These are phyloP conservation scores for Pelobates cultripes DNA, from an alignment of 2,797 vertebrate species.

Conservation along the genomic window DNA sequence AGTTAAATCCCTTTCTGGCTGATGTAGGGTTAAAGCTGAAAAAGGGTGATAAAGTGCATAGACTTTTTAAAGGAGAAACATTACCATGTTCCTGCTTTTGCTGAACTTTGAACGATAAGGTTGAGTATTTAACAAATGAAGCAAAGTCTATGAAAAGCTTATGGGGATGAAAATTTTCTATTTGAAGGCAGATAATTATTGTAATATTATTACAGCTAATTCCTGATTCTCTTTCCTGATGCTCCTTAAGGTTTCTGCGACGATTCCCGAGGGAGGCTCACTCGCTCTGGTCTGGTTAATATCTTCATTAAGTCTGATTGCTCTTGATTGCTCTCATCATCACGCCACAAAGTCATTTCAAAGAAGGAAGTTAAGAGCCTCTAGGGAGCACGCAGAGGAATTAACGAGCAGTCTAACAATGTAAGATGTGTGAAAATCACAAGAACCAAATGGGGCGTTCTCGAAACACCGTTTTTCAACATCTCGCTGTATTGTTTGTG, in stretches of 20 bases:
- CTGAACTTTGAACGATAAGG: slow-evolving; percentile 19
- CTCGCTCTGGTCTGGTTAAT: slow-evolving; percentile 56
- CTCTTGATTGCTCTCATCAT: slow-evolving; percentile 56
- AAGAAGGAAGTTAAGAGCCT: slow-evolving; percentile 55
- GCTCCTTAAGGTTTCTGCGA: slow-evolving; percentile 50
- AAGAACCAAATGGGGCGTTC: slow-evolving; percentile 38
- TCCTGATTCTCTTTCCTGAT: slow-evolving; percentile 53
- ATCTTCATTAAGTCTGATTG: slow-evolving; percentile 57
- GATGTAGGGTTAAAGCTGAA: neutral
- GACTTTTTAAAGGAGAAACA: neutral
- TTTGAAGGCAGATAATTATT: slow-evolving; percentile 53
- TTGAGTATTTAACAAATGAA: slow-evolving; percentile 20
- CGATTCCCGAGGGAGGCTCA: slow-evolving; percentile 44
- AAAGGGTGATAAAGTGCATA: neutral
- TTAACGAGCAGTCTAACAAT: slow-evolving; percentile 55
- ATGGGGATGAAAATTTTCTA: slow-evolving; percentile 36
- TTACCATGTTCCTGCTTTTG: slow-evolving; percentile 11
- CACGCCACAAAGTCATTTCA: slow-evolving; percentile 56
- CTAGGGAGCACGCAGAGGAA: slow-evolving; percentile 48
- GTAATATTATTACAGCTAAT: slow-evolving; percentile 56
- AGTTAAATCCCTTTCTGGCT: neutral
- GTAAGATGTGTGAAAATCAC: slow-evolving; percentile 54
- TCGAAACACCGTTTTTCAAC: slow-evolving; percentile 21
- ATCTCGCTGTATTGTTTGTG: slow-evolving; percentile 16
- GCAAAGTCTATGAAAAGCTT: slow-evolving; percentile 38